Base-by-base conservation (phyloP, 2,888 invertebrate genomes). In the Chaitophorus viminalis region DNA sequence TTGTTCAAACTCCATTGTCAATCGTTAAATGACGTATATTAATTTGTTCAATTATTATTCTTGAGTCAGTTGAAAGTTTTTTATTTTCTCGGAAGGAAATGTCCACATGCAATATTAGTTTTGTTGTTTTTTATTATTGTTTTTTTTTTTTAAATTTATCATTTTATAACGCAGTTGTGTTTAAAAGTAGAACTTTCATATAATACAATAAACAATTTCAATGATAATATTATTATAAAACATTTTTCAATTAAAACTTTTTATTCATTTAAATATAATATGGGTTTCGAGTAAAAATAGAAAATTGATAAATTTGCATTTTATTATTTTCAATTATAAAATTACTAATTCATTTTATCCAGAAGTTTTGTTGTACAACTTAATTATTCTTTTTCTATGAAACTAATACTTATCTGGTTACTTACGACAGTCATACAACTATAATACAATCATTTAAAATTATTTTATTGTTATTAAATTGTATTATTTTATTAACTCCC, bases 201-300 rank as follows among this genome's bases (percentile, higher is more conserved):
- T n/a, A n/a, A 18, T 36, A 54, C 54, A n/a, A 82, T 54, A 74
- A 74, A 82, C 54, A n/a, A 82, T 74, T 74, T 11, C 33, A n/a
- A 72, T 18, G 52, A 18, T 36, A 72, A 72, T 54, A 72, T 17
- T 70, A 70, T 70, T 31, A 60, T 29, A 72, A 82, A 29, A 79
- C 29, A 65, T 52, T 70, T 70, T 82, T 82, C 82, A 72, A 82
- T 82, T 82, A 52, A 79, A 79, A 79, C 79, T 79, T 79, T 79
- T 79, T 25, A 60, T 79, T 65, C 79, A 65, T 79, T 79, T 79
- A 29, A 79, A 68, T 39, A 60, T 60, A 60, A 60, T 78, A 60
- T n/a, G 14, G 60, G 17, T 17, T 65, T 33, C 3, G 25, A 79
- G 36, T 79, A 29, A n/a, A 79, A 36, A 54, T 79, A 78, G 52